Percentiles rank a stretch among this genome's conserved stretches.
Conservation (phyloP, 1,140 invertebrate genomes). For the Drosophila equinoxialis region DNA sequence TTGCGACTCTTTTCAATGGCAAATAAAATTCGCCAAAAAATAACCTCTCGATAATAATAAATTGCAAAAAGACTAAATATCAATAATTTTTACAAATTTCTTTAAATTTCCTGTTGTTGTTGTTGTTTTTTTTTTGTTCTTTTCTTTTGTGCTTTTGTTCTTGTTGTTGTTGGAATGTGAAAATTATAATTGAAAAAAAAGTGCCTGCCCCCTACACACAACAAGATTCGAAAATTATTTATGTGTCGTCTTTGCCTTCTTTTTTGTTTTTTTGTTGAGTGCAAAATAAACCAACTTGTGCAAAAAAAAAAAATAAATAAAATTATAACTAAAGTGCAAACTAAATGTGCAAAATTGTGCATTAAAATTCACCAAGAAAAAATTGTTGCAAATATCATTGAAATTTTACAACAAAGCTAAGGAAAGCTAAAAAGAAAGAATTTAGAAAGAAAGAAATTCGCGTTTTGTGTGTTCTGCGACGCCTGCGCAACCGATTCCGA, state of each 20-base stretch:
- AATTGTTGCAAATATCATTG: background rate
- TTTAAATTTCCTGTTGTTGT: too few species aligned
- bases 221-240: background rate
- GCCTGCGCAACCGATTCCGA: conserved; percentile 40
- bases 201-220: background rate
- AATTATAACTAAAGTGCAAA: conserved; percentile 3
- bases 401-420: conserved; percentile 4
- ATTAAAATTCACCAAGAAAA: conserved; percentile 22
- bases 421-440: background rate
- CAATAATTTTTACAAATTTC: background rate
- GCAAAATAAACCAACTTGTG: background rate
- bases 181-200: background rate
- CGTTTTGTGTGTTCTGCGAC: conserved; percentile 48
- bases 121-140: background rate
- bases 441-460: conserved; percentile 11
- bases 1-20: conserved; percentile 18
- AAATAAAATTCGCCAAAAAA: background rate
- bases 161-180: conserved; percentile 10
- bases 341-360: conserved; percentile 16
- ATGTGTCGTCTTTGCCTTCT: background rate
- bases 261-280: background rate
- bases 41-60: background rate
- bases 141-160: background rate
- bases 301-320: conserved; percentile 1
- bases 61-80: conserved; percentile 5